A percentile compares a stretch with the other conserved stretches of the same genome.
These are phyloP conservation scores for Drosophila kanekoi DNA, from an alignment of 2,888 invertebrate genomes.

Conservation along the genomic window DNA sequence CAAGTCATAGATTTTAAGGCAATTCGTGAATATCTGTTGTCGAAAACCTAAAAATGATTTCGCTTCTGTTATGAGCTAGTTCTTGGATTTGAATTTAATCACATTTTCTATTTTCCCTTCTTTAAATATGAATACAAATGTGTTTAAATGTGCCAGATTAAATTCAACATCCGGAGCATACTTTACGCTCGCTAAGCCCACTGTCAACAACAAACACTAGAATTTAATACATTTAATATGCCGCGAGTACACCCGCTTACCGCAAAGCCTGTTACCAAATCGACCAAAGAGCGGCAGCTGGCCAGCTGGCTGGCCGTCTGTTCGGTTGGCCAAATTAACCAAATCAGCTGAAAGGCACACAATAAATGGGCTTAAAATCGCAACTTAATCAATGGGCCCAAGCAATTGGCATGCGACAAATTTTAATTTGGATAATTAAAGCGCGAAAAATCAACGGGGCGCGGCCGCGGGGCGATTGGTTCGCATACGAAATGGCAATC, in stretches of 20 bases:
- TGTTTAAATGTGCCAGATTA: no score
- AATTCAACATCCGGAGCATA: no score
- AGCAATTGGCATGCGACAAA: conserved; percentile 32
- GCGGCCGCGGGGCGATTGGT: neutral
- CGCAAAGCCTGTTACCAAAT: conserved; percentile 53
- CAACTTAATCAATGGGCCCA: conserved; percentile 36
- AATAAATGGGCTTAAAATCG: conserved; percentile 34
- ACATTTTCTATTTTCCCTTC: no score
- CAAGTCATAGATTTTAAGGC: no score
- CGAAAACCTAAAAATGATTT: no score
- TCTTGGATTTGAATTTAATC: no score
- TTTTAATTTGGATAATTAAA: conserved; percentile 52
- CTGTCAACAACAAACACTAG: neutral
- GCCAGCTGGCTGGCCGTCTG: conserved; percentile 6
- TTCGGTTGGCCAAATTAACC: conserved; percentile 49
- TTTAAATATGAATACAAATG: neutral
- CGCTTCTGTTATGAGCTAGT: no score
- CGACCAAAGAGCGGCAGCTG: conserved; percentile 12
- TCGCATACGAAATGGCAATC: conserved; percentile 13
- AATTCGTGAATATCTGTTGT: no score
- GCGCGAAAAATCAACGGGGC: conserved; percentile 11
- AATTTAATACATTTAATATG: conserved; percentile 20
- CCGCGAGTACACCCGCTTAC: conserved; percentile 21
- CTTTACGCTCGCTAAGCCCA: neutral
- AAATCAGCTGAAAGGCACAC: conserved; percentile 56